Conservation (phyloP, 1,140 invertebrate species). For the Teleopsis dalmanni region DNA sequence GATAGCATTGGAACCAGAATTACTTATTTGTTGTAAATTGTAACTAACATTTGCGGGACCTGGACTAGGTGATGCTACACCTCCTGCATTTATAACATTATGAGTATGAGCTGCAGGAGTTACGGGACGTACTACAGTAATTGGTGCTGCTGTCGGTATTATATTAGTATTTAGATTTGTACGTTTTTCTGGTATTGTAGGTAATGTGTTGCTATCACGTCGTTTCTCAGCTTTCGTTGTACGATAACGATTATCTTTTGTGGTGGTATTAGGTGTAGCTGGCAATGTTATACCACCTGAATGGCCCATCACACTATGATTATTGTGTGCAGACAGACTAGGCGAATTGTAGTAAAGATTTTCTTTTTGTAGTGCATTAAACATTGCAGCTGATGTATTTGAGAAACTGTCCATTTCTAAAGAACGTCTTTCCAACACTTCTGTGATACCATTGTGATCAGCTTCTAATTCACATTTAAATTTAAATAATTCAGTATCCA, state of each 20-base stretch:
- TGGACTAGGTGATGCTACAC: constrained; percentile 11
- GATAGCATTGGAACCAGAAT: constrained; percentile 67
- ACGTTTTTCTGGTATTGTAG: constrained; percentile 45
- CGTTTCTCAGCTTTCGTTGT: constrained; percentile 49
- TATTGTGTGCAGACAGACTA: constrained; percentile 9
- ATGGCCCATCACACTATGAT: constrained; percentile 4
- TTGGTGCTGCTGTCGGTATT: constrained; percentile 13
- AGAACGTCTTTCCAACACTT: constrained; percentile 88
- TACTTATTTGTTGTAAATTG: constrained; percentile 54
- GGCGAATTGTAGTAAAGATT: constrained; percentile 46
- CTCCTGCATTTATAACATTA: constrained; percentile 11
- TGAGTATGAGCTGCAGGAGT: constrained; percentile 14
- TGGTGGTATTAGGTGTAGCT: not conserved
- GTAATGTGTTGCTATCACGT: constrained; percentile 47
- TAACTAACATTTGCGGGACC: constrained; percentile 26
- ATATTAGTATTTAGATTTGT: constrained; percentile 29
- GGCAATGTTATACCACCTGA: constrained; percentile 6
- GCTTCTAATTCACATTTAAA: constrained; percentile 98
- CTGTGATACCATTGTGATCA: constrained; percentile 96
- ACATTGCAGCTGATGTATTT: constrained; percentile 30
- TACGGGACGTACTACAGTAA: constrained; percentile 12
- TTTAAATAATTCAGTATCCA: constrained; percentile 92
- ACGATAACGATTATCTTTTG: constrained; percentile 33
- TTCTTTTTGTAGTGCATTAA: constrained; percentile 46
- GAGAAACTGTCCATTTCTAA: constrained; percentile 63